Evolutionary conservation across 2,888 invertebrate species (phyloP).

Genomic region (Limnephilus auricula): DNA sequence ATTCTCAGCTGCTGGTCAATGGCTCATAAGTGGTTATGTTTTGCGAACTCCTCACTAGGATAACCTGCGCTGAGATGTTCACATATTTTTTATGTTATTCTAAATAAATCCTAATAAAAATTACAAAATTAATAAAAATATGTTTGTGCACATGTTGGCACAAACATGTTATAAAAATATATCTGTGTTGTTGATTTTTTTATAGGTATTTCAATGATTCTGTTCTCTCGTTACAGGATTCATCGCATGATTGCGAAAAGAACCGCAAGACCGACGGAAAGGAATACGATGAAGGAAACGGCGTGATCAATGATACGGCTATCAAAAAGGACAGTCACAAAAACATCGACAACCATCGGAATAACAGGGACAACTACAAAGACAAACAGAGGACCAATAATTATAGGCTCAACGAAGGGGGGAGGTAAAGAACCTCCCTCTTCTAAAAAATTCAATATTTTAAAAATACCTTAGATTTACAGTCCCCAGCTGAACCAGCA

Average conservation of each 20-base stretch:
- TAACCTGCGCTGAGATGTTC: too few species aligned
- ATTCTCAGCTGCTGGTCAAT: too few species aligned
- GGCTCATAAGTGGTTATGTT: too few species aligned
- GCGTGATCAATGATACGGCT: not conserved
- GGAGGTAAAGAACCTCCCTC: not conserved
- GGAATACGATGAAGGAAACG: not conserved
- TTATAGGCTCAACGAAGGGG: not conserved
- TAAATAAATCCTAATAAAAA: too few species aligned
- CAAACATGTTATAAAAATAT: too few species aligned
- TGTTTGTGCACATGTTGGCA: too few species aligned
- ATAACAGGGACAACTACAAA: not conserved
- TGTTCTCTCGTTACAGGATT: not conserved
- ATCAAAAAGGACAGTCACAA: not conserved
- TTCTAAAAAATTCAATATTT: not conserved
- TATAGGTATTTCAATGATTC: too few species aligned
- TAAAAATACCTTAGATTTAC: too few species aligned
- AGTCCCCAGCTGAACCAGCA: not conserved
- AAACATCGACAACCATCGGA: not conserved
- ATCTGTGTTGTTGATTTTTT: too few species aligned
- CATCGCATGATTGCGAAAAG: not conserved
- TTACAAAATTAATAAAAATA: too few species aligned
- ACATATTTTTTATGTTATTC: too few species aligned
- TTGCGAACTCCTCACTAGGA: too few species aligned
- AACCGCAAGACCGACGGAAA: not conserved
- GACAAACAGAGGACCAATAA: not conserved